Percentiles rank a stretch among this genome's conserved stretches.
Evolutionary conservation across 64 coral and sea anemone genomes (phyloP).

Genomic region (Pachyseris speciosa): DNA sequence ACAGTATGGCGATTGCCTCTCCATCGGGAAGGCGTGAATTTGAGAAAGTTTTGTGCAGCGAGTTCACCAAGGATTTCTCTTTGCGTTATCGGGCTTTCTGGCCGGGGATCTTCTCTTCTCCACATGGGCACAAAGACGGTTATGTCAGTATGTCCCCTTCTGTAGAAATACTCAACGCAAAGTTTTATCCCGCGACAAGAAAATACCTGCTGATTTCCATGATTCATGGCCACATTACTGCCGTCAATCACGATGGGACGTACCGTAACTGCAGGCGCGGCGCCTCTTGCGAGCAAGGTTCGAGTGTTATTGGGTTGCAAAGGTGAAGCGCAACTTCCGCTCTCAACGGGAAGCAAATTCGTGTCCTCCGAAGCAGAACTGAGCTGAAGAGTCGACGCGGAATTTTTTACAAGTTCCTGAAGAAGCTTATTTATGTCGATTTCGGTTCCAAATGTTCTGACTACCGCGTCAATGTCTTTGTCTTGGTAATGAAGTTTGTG

Average conservation of each 20-base stretch:
- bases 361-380: slow-evolving; percentile 3
- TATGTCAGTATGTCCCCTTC: slow-evolving; percentile 88
- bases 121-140: slow-evolving; percentile 92
- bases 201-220: slow-evolving; percentile 93
- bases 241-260: slow-evolving; percentile 81
- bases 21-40: slow-evolving; percentile 84
- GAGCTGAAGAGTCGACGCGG: slow-evolving; percentile 5
- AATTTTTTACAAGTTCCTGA: slow-evolving; percentile 59
- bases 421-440: slow-evolving; percentile 68
- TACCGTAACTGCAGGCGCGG: not conserved
- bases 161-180: slow-evolving; percentile 89
- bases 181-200: slow-evolving; percentile 92
- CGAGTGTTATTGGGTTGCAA: not conserved
- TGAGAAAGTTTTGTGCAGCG: slow-evolving; percentile 60
- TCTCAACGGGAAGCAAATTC: not conserved
- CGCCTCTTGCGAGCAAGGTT: not conserved
- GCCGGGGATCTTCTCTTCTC: slow-evolving; percentile 64
- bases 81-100: slow-evolving; percentile 74
- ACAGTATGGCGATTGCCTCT: slow-evolving; percentile 85
- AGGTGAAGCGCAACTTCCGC: not conserved
- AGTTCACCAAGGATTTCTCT: slow-evolving; percentile 77
- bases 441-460: slow-evolving; percentile 65
- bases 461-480: slow-evolving; percentile 59
- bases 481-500: slow-evolving; percentile 64
- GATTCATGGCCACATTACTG: slow-evolving; percentile 90